Base-by-base conservation (phyloP, 2,888 invertebrate species). In the Drosophila infuscata region DNA sequence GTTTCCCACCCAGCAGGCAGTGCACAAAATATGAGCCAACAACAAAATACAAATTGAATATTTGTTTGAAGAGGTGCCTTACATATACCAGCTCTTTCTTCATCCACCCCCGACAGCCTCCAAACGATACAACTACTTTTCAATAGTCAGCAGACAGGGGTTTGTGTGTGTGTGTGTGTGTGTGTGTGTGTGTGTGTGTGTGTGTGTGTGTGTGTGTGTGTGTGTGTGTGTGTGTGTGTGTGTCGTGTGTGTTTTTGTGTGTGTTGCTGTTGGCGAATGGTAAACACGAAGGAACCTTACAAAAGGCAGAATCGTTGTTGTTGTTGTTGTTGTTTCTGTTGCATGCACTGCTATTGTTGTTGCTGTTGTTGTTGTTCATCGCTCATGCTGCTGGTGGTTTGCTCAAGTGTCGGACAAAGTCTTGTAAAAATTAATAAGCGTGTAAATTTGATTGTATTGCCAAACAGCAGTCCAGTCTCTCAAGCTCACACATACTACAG, bases 381-480 rank as follows among this genome's bases (percentile, higher is more conserved):
- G 76, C 74, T 76, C 76, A 70, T 70, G 70, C 64, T 63, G 75
- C 67, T 76, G 69, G 54, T 68, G 73, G 74, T 76, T 76, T 65
- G 79, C 78, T 86, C 83, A 80, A 85, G 90, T 90, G 86, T 88
- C 89, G 79, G 85, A 82, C 84, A 87, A 87, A 89, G 84, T 89
- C 84, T 84, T 84, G 89, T 84, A 79, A 89, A 84, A 84, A 89
- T 85, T 89, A 85, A 89, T 85, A 85, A 89, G 84, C 84, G 88
- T 88, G 88, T 89, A 85, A 88, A 85, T 85, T 85, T 84, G 76
- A 89, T 89, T 85, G 79, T 84, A 74, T 81, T 89, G 76, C 89
- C 88, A 84, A 77, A 89, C 81, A 88, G 65, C 60, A 62, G 66
- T 61, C 70, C 75, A 64, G 32, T 61, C 70, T 33, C 43, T 48